phyloP scores from a whole-genome alignment of 2,888 invertebrate species.

The Melanargia galathea region DNA sequence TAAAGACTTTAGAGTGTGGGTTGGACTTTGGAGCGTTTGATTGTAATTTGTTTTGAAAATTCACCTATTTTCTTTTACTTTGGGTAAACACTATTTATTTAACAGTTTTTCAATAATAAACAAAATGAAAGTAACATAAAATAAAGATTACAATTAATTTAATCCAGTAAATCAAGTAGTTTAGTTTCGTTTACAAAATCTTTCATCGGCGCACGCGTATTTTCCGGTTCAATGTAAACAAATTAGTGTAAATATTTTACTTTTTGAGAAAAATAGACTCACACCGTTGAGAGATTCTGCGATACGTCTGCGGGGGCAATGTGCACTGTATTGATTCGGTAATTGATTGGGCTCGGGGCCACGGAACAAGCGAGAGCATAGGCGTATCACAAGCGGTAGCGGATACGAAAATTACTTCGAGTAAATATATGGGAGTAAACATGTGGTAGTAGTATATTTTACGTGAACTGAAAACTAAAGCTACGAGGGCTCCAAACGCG shows the following conservation, averaged over 20 bases:
- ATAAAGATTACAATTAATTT: too few relatives aligned
- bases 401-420: background rate
- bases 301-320: constrained; percentile 12
- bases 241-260: constrained; percentile 32
- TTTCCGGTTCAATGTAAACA: constrained; percentile 27
- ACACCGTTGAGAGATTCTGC: constrained; percentile 40
- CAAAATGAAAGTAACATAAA: too few relatives aligned
- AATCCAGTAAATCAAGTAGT: constrained; percentile 5
- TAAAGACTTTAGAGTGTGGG: too few relatives aligned
- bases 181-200: constrained; percentile 37
- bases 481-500: too few relatives aligned
- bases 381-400: background rate
- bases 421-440: too few relatives aligned
- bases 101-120: background rate
- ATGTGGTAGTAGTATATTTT: too few relatives aligned
- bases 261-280: constrained; percentile 37
- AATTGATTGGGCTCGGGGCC: constrained; percentile 6
- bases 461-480: too few relatives aligned
- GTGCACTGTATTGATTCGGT: constrained; percentile 9
- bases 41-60: too few relatives aligned
- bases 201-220: constrained; percentile 44
- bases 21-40: too few relatives aligned
- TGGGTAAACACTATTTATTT: too few relatives aligned
- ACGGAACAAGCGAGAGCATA: background rate
- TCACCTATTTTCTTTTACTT: too few relatives aligned